phyloP scores from a whole-genome alignment of 2,797 vertebrate genomes.

The Tragopan temminckii region DNA sequence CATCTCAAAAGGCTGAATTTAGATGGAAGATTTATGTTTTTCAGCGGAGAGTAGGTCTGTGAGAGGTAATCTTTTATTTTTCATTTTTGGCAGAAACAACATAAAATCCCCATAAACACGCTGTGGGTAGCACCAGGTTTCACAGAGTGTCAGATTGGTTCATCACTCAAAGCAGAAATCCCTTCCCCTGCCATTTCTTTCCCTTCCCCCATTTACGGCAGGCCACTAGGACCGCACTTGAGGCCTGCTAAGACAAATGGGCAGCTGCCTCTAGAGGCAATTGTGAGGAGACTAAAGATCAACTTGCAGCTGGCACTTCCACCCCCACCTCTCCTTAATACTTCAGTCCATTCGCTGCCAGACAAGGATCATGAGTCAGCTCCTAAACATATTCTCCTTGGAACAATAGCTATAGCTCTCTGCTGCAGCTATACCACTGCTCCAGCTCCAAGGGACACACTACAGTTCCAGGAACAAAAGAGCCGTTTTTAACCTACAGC shows the following conservation, averaged over 20 bases:
- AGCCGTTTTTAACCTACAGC: conserved; percentile 5
- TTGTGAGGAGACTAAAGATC: conserved; percentile 71
- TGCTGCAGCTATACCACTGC: background rate
- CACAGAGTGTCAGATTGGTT: conserved; percentile 2
- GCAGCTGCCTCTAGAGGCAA: conserved; percentile 65
- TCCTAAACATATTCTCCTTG: conserved; percentile 45
- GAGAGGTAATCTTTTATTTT: background rate
- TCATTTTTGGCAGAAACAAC: background rate
- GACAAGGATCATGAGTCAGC: conserved; percentile 68
- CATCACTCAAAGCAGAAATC: conserved; percentile 30
- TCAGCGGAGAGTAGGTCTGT: background rate
- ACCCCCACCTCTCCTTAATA: conserved; percentile 49
- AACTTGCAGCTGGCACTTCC: conserved; percentile 62
- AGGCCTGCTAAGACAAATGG: conserved; percentile 58
- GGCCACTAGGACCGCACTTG: conserved; percentile 7
- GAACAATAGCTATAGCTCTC: conserved; percentile 43
- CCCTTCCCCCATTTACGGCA: background rate
- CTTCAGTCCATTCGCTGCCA: conserved; percentile 53
- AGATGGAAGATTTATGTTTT: background rate
- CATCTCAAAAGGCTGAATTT: background rate
- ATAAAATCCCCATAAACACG: background rate
- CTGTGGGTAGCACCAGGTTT: background rate
- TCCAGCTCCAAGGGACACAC: background rate
- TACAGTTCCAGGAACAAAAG: background rate
- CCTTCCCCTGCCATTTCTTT: background rate